Percentiles rank a stretch among this genome's conserved stretches.
These are phyloP conservation scores for Amyelois transitella DNA, from an alignment of 1,140 invertebrate genomes.

Conservation along the genomic window DNA sequence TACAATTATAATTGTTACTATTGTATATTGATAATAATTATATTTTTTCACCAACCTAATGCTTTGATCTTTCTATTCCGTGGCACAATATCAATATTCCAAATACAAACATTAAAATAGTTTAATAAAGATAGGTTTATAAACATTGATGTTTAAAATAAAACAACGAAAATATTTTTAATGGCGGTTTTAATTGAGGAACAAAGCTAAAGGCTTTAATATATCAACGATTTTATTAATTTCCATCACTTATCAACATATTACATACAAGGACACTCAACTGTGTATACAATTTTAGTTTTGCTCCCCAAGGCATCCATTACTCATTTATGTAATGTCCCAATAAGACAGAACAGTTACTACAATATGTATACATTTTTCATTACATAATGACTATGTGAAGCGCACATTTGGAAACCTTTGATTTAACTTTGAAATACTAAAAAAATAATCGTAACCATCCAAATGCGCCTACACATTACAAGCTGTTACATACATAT, in stretches of 20 bases:
- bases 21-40: too few relatives aligned
- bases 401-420: constrained; percentile 30
- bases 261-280: constrained; percentile 24
- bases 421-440: constrained; percentile 11
- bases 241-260: constrained; percentile 29
- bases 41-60: too few relatives aligned
- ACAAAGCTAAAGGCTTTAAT: constrained; percentile 52
- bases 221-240: constrained; percentile 26
- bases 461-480: constrained; percentile 30
- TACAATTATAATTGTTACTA: too few relatives aligned
- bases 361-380: constrained; percentile 27
- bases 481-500: constrained; percentile 10
- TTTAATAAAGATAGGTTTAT: too few relatives aligned
- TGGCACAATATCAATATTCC: too few relatives aligned
- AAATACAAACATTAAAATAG: too few relatives aligned
- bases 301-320: constrained; percentile 51
- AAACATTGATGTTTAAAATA: background rate
- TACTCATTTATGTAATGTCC: constrained; percentile 39
- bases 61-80: too few relatives aligned
- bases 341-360: constrained; percentile 17
- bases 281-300: constrained; percentile 38
- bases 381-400: constrained; percentile 36
- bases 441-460: constrained; percentile 21
- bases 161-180: constrained; percentile 26
- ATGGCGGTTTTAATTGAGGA: constrained; percentile 50